phyloP scores from a whole-genome alignment of 1,140 invertebrate species.

The Aethina tumida region DNA sequence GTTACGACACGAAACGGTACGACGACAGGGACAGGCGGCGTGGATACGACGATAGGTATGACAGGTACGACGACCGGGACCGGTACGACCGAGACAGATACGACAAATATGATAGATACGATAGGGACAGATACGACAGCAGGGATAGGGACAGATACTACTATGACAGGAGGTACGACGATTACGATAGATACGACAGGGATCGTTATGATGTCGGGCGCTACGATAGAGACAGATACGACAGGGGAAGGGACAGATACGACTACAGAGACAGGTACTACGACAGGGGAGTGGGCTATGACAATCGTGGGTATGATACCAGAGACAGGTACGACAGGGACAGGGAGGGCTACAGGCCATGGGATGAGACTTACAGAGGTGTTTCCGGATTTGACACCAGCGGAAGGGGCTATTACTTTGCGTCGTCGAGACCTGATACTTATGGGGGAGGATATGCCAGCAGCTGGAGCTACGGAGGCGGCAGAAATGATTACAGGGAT shows the following conservation, averaged over 20 bases:
- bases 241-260: too few species aligned
- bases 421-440: conserved; percentile 38
- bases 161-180: conserved; percentile 1
- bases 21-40: conserved; percentile 6
- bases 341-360: conserved; percentile 38
- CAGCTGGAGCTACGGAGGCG: conserved; percentile 12
- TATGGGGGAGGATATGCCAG: conserved; percentile 27
- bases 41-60: conserved; percentile 9
- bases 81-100: conserved; percentile 5
- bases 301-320: conserved; percentile 28
- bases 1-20: not conserved
- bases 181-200: conserved; percentile 1
- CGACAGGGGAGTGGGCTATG: conserved; percentile 24
- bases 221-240: too few species aligned
- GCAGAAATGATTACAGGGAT: too few species aligned
- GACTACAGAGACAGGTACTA: not conserved
- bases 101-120: not conserved
- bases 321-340: conserved; percentile 31
- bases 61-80: too few species aligned
- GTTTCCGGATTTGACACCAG: conserved; percentile 40
- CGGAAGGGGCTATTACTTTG: conserved; percentile 45
- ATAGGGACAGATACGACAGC: not conserved
- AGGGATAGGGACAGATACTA: conserved; percentile 1
- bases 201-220: too few species aligned
- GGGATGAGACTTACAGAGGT: conserved; percentile 42